Evolutionary conservation across 1,140 invertebrate species (phyloP), one percentile per base, ranked within the genome.

Genomic region (Drosophila ogumai): DNA sequence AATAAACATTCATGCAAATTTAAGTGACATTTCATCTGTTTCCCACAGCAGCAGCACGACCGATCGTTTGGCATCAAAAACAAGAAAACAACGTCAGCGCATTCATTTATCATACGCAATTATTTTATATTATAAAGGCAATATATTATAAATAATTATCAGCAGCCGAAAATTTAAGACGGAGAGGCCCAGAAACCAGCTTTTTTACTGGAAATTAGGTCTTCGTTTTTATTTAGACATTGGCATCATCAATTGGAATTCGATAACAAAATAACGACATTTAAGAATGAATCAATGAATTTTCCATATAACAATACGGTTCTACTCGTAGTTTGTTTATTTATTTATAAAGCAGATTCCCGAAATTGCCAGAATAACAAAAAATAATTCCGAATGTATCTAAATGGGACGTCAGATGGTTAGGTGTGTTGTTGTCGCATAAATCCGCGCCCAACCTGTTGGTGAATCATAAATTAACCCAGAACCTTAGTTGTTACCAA

Each of bases 201-300:
- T 85, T 58, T 60, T 60, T 64, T 32, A 52, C 50, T 60, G 38
- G 10, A 88, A 88, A 90, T 90, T 90, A 90, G 85, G 86, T 90
- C 85, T 90, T 82, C 71, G 81, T 90, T 90, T 90, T 90, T 71
- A 79, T 90, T 90, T 90, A 90, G 85, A 90, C 67, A 57, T 69
- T 90, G 81, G 85, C 85, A 90, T 90, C 85, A 90, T 81, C 80
- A 58, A 68, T 58, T 19, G 41, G 28, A 32, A 38, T 63, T 52
- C 52, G 67, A 59, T 56, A 68, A 55, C 61, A 79, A 50, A 80
- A 66, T 71, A 32, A 59, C 65, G 32, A 44, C 19, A 50, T 65
- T 40, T 19, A 60, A 74, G 65, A 82, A 71, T 76, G 77, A 85
- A 77, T 84, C 77, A 80, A 80, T 55, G 31, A 69, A 19, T 66